Evolutionary conservation across 2,888 invertebrate species (phyloP), one percentile per base, ranked within the genome.

Genomic region (Tuberolachnus salignus): DNA sequence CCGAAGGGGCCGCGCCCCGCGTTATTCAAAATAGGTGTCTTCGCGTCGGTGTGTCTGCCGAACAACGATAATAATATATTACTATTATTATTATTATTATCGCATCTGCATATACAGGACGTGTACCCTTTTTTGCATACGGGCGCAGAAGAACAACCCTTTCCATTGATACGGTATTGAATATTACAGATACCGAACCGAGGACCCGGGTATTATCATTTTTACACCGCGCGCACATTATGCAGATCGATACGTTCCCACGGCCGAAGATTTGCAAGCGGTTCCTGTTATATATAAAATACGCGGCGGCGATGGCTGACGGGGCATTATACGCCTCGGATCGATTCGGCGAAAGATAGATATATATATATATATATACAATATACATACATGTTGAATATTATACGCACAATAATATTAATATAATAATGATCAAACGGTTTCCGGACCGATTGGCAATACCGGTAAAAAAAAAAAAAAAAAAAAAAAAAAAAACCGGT

Each of bases 21-120:
- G 66, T 69, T 78, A 78, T 78, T 78, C 42, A 78, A 78, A 78
- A 78, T 78, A 78, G 78, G 78, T 78, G 78, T 78, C 78, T 78
- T 78, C 78, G 49, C 1, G 46, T 10, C 46, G 0, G 19, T 19
- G 57, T 57, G 23, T 34, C n/a, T 42, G 19, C 21, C 11, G 13
- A 34, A 59, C 26, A 34, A 34, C 44, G 26, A 34, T 34, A 34
- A 34, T 34, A 34, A 34, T 78, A 78, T 78, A 78, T 78, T n/a
- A n/a, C n/a, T n/a, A n/a, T n/a, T n/a, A n/a, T n/a, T n/a, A n/a
- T n/a, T n/a, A n/a, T n/a, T n/a, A n/a, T n/a, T n/a, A n/a, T n/a
- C n/a, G n/a, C 78, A 78, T 78, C 78, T 78, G 78, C 78, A 78
- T 78, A 78, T 46, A 46, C 74, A 11, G 51, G 67, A 69, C 78